Conservation (phyloP, 1,140 invertebrate genomes). For the Brachionus asplanchnoidis region DNA sequence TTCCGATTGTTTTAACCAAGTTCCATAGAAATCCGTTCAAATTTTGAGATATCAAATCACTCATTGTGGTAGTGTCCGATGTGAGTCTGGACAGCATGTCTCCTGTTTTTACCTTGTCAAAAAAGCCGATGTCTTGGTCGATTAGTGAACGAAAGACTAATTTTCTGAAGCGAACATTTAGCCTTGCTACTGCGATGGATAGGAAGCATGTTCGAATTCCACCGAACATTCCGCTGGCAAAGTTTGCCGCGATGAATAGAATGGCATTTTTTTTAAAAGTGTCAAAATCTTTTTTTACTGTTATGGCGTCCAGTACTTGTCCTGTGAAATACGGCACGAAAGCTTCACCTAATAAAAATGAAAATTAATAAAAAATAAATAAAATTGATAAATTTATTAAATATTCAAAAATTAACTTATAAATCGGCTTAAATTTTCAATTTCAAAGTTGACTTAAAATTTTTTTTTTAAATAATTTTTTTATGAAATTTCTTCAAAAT, state of each 20-base stretch:
- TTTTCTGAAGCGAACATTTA: slow-evolving; percentile 44
- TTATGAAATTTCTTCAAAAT: too few relatives aligned
- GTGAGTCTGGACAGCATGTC: slow-evolving; percentile 48
- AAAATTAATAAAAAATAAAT: neutral
- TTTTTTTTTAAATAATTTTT: too few relatives aligned
- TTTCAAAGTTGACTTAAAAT: too few relatives aligned
- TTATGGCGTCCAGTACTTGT: neutral
- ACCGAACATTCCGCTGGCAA: slow-evolving; percentile 36
- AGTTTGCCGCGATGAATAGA: slow-evolving; percentile 30
- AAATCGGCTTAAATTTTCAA: too few relatives aligned
- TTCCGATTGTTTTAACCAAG: slow-evolving; percentile 48
- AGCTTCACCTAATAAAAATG: neutral
- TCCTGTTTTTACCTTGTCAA: slow-evolving; percentile 47
- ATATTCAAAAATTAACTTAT: too few relatives aligned
- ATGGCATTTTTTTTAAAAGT: slow-evolving; percentile 21
- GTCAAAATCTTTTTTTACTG: neutral
- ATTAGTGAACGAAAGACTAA: slow-evolving; percentile 45
- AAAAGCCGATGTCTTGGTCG: slow-evolving; percentile 48
- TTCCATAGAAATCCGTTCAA: slow-evolving; percentile 48
- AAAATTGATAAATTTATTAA: neutral
- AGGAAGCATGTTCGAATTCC: slow-evolving; percentile 31
- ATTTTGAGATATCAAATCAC: slow-evolving; percentile 47
- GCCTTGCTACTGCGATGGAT: slow-evolving; percentile 10
- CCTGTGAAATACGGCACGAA: slow-evolving; percentile 39
- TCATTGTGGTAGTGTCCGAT: slow-evolving; percentile 49